Evolutionary conservation across 2,113 vertebrate genomes (phyloP).

Genomic region (Porphyrio hochstetteri): DNA sequence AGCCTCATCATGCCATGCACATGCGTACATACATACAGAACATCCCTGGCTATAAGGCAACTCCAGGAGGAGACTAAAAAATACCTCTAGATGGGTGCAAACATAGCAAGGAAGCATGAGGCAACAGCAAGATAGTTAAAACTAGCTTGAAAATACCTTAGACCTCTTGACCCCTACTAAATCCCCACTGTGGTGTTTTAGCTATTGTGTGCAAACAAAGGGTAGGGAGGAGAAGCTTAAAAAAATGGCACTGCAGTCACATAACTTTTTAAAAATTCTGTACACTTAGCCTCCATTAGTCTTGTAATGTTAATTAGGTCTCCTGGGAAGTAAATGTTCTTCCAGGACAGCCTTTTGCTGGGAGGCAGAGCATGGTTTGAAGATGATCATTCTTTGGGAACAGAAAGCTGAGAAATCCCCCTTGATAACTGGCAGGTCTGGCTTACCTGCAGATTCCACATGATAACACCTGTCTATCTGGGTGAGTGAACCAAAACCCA

Average conservation of each 20-base stretch:
- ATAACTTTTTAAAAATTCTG: constrained; percentile 26
- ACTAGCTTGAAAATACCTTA: not conserved
- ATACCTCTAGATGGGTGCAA: not conserved
- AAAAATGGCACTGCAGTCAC: not conserved
- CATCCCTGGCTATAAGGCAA: not conserved
- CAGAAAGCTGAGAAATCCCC: constrained; percentile 9
- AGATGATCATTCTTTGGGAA: constrained; percentile 10
- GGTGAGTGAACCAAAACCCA: not conserved
- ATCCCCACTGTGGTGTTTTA: not conserved
- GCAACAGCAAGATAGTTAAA: not conserved
- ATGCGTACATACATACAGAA: not conserved
- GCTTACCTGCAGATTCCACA: not conserved
- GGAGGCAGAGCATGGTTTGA: constrained; percentile 4
- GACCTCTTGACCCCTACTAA: not conserved
- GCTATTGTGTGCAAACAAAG: not conserved
- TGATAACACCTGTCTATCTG: not conserved
- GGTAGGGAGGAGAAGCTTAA: not conserved
- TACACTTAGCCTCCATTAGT: not conserved
- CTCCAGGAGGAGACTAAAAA: not conserved
- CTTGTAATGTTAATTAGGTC: constrained; percentile 60
- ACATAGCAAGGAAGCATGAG: not conserved
- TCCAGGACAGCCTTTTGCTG: constrained; percentile 47
- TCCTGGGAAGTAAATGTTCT: constrained; percentile 45
- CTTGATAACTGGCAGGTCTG: constrained; percentile 7
- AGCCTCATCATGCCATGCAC: not conserved